phyloP scores from a whole-genome alignment of 2,113 vertebrate species.

The Hyperoodon ampullatus region DNA sequence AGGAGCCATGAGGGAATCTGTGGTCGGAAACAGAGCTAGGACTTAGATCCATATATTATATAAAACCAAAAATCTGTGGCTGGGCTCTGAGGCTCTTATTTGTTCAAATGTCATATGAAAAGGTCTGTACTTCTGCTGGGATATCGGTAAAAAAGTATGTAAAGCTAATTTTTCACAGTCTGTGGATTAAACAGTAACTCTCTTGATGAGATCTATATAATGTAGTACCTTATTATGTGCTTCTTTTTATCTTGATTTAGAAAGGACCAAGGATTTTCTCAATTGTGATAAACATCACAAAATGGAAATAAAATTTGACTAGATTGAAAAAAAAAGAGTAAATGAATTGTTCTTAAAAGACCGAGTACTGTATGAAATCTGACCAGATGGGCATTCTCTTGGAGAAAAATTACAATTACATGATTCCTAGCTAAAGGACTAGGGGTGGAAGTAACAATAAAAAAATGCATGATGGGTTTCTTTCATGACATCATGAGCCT shows the following conservation, averaged over 20 bases:
- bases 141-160: not conserved
- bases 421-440: not conserved
- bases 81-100: not conserved
- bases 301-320: slow-evolving; percentile 13
- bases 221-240: not conserved
- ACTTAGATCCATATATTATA: slow-evolving; percentile 4
- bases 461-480: not conserved
- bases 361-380: not conserved
- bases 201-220: not conserved
- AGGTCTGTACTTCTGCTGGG: not conserved
- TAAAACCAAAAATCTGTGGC: slow-evolving; percentile 5
- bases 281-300: slow-evolving; percentile 7
- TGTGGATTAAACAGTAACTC: not conserved
- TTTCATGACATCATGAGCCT: not conserved
- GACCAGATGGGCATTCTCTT: not conserved
- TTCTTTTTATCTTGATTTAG: slow-evolving; percentile 34
- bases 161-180: not conserved
- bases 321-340: not conserved
- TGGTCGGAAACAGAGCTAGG: not conserved
- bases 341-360: slow-evolving; percentile 28
- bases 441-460: not conserved
- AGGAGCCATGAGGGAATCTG: not conserved
- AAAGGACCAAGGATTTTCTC: not conserved
- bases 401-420: not conserved
- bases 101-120: not conserved